Conservation (phyloP, 1,140 invertebrate genomes). For the Drosophila repletoides region DNA sequence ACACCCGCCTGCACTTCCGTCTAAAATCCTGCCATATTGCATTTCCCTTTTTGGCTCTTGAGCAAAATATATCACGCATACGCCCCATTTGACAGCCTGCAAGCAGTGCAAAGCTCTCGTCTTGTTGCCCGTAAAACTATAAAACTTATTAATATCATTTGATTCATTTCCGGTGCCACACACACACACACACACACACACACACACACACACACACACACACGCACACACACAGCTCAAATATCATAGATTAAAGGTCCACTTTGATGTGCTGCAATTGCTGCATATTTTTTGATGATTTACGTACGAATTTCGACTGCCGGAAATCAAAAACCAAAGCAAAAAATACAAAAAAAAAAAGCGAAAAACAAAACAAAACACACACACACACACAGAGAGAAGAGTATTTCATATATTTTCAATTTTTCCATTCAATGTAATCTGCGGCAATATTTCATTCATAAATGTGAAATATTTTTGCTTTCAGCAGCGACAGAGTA, state of each 20-base stretch:
- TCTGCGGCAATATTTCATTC: conserved; percentile 50
- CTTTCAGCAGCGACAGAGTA: no score
- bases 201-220: no score
- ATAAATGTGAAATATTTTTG: conserved; percentile 42
- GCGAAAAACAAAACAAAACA: no score
- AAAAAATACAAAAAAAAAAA: conserved; percentile 21
- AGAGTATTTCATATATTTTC: no score
- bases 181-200: no score
- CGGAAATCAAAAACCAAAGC: conserved; percentile 56
- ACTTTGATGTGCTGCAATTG: conserved; percentile 64
- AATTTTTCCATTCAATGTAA: conserved; percentile 19
- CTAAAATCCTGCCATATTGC: background rate
- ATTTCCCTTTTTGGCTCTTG: background rate
- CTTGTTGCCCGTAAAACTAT: no score
- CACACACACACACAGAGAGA: no score
- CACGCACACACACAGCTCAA: no score
- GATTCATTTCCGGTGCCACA: conserved; percentile 59
- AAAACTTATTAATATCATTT: conserved; percentile 39
- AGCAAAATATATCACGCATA: conserved; percentile 53
- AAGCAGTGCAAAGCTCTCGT: no score
- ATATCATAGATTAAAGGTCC: conserved; percentile 42
- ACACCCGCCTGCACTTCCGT: background rate
- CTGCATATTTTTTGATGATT: conserved; percentile 51
- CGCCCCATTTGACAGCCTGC: conserved; percentile 27
- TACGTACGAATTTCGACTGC: conserved; percentile 50